Base-by-base conservation (phyloP, 2,797 vertebrate species). In the Heteromormyrus szaboi region DNA sequence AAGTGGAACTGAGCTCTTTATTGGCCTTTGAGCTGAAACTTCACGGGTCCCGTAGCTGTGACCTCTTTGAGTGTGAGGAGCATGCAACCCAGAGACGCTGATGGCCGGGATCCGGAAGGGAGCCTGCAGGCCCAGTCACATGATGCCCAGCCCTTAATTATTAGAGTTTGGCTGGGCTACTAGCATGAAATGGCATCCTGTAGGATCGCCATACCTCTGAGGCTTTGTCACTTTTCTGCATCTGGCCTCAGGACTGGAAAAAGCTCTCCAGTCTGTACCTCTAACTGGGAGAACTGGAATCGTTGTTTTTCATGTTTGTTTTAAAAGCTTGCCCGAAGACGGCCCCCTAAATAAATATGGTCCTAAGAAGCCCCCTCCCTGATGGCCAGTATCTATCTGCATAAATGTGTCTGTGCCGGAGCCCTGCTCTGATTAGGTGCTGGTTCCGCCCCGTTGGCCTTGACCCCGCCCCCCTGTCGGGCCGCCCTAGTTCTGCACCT, bases 141-240 rank as follows among this genome's bases (percentile, higher is more conserved):
- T 81, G 59, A 79, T 25, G 62, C 51, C 44, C 25, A 12, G 37
- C 41, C 68, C 65, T 50, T 87, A 87, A 89, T 89, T 72, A 89
- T 89, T 72, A 87, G 89, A 59, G 5, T 81, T 89, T 37, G 46
- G 51, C 89, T 81, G 14, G 62, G 50, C 65, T 37, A 81, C 54
- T 37, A 9, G 19, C 48, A 81, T 76, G 68, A 86, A 53, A 89
- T 46, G 85, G 79, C 85, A 87, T 65, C n/a, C 85, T 37, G 86
- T 81, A 44, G 79, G 37, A 46, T 11, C n/a, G 46, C 22, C 68
- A 48, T 29, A 7, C 37, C 68, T 29, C 53, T 54, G 14, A 53
- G 22, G 56, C 17, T 29, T 22, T 2, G n/a, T 76, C 46, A 19
- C 12, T 53, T 85, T 72, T 86, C 81, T 86, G 54, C 25, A 14